Conservation (phyloP, 2,888 invertebrate genomes). For the Lydus trimaculatus region DNA sequence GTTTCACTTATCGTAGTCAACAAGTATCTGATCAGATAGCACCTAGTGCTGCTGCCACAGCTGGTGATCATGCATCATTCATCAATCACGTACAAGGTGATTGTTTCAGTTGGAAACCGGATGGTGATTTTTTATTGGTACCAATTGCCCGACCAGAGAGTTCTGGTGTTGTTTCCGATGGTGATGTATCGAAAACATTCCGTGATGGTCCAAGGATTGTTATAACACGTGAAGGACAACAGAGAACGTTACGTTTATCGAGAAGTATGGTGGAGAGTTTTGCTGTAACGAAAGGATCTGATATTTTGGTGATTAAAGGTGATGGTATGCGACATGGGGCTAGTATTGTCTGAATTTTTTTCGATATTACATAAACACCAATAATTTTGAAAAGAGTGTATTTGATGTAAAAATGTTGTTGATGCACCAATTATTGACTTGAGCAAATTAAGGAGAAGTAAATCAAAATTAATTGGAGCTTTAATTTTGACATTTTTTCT, state of each 20-base stretch:
- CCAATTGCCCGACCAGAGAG: conserved; percentile 58
- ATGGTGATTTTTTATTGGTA: conserved; percentile 54
- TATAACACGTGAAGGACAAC: conserved; percentile 40
- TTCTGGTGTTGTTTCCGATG: conserved; percentile 51
- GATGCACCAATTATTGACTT: not conserved
- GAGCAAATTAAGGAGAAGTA: not conserved
- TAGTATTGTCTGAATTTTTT: conserved; percentile 48
- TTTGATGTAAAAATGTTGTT: too few species aligned
- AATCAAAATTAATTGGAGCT: not conserved
- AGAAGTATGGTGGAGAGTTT: conserved; percentile 57
- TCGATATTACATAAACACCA: too few species aligned
- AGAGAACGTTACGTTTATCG: conserved; percentile 46
- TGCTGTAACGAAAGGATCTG: conserved; percentile 52
- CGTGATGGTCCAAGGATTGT: conserved; percentile 47
- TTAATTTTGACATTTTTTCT: not conserved
- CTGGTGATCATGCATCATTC: conserved; percentile 57
- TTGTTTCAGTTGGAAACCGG: conserved; percentile 46
- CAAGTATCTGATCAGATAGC: conserved; percentile 51
- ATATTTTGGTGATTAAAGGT: conserved; percentile 53
- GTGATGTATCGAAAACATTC: conserved; percentile 40
- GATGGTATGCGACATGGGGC: conserved; percentile 53
- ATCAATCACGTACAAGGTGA: conserved; percentile 56
- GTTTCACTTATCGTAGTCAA: conserved; percentile 57
- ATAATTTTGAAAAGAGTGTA: too few species aligned
- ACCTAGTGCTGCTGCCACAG: conserved; percentile 57